Percentiles rank a stretch among this genome's conserved stretches.
phyloP scores from a whole-genome alignment of 1,140 invertebrate genomes.

The Acromyrmex echinatior region DNA sequence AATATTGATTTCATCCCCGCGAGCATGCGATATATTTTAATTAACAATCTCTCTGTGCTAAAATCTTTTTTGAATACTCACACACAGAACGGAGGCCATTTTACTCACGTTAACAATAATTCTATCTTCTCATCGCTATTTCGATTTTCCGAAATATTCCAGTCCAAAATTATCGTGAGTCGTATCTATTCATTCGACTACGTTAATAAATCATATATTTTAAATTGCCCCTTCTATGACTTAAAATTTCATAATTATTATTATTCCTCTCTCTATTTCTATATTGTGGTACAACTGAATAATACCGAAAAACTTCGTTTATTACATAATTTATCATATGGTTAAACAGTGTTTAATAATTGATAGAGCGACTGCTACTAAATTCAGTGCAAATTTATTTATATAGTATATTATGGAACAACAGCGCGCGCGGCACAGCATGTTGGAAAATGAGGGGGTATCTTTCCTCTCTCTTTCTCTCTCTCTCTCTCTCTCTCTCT shows the following conservation, averaged over 20 bases:
- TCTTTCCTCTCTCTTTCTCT: not conserved
- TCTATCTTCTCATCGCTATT: not conserved
- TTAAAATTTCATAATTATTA: not conserved
- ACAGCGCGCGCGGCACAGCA: not conserved
- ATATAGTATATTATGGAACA: slow-evolving; percentile 4
- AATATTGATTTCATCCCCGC: not conserved
- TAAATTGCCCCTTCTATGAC: not conserved
- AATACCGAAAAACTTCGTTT: not conserved
- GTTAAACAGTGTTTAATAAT: slow-evolving; percentile 22
- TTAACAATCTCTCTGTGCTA: not conserved
- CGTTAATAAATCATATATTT: not conserved
- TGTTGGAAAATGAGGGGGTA: slow-evolving; percentile 10
- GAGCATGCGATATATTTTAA: not conserved
- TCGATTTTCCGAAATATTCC: not conserved
- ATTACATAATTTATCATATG: not conserved
- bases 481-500: not conserved
- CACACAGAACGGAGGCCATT: not conserved
- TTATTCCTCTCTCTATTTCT: not conserved
- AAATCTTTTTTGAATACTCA: not conserved
- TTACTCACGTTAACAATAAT: not conserved
- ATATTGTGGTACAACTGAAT: not conserved
- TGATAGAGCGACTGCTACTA: not conserved
- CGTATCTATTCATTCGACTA: not conserved
- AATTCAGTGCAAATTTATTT: slow-evolving; percentile 31
- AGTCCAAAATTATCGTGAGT: slow-evolving; percentile 3